phyloP scores from a whole-genome alignment of 92 coral and sea anemone species.

The Parazoanthus darwini region DNA sequence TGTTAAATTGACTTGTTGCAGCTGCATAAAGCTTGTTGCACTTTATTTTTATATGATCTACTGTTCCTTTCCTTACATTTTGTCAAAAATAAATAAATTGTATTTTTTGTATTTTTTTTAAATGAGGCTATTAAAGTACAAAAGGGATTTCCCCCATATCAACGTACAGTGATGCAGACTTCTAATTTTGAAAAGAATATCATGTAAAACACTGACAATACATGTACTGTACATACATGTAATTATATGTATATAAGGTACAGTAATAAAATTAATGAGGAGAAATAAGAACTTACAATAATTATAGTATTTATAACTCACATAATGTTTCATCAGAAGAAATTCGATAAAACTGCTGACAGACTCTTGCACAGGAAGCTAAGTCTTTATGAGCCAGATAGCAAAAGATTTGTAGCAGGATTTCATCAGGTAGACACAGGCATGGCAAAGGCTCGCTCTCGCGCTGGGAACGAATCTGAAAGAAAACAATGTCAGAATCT shows the following conservation, averaged over 20 bases:
- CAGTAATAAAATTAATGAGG: neutral
- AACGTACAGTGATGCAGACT: too few relatives aligned
- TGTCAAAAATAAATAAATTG: too few relatives aligned
- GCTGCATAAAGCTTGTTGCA: too few relatives aligned
- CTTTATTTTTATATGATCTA: too few relatives aligned
- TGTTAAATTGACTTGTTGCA: too few relatives aligned
- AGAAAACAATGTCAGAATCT: neutral
- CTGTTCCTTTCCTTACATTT: too few relatives aligned
- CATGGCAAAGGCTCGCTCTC: constrained; percentile 81
- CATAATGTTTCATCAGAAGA: constrained; percentile 92
- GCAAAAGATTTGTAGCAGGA: constrained; percentile 77
- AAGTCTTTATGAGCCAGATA: constrained; percentile 76
- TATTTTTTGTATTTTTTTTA: too few relatives aligned
- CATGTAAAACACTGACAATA: too few relatives aligned
- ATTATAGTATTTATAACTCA: constrained; percentile 45
- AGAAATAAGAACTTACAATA: too few relatives aligned
- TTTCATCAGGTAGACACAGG: constrained; percentile 92
- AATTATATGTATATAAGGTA: neutral
- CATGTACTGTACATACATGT: neutral
- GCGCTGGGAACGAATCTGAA: constrained; percentile 88
- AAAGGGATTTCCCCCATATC: too few relatives aligned
- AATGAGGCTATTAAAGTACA: too few relatives aligned
- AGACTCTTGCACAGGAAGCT: constrained; percentile 80
- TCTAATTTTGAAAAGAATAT: too few relatives aligned
- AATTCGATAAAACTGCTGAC: constrained; percentile 86